phyloP scores from a whole-genome alignment of 2,113 vertebrate species.

The Percopsis transmontana region DNA sequence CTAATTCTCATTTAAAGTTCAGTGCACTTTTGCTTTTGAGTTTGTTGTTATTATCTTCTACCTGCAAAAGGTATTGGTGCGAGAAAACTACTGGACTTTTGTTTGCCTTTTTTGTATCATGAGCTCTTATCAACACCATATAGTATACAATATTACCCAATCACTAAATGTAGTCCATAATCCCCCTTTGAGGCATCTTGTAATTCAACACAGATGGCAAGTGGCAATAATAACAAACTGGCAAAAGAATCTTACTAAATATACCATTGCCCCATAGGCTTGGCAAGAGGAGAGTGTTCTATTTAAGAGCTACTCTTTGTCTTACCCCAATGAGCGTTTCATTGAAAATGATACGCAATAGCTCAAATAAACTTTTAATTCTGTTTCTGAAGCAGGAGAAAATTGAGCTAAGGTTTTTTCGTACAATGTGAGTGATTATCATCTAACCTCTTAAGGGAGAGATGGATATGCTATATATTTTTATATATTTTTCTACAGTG shows the following conservation, averaged over 20 bases:
- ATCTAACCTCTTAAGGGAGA: background rate
- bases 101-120: background rate
- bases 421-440: background rate
- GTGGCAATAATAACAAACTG: conserved; percentile 61
- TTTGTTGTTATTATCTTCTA: background rate
- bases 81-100: background rate
- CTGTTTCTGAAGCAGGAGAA: background rate
- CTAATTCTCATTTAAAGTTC: conserved; percentile 1
- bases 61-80: background rate
- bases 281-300: conserved; percentile 49
- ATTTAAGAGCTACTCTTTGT: conserved; percentile 47
- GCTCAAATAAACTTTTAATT: conserved; percentile 22
- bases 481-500: conserved; percentile 6
- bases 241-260: conserved; percentile 65
- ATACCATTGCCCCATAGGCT: conserved; percentile 65
- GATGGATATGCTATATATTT: background rate
- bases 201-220: conserved; percentile 67
- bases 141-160: conserved; percentile 23
- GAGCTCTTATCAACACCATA: conserved; percentile 3
- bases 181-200: conserved; percentile 54
- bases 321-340: conserved; percentile 8
- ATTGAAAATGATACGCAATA: conserved; percentile 37
- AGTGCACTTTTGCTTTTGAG: background rate
- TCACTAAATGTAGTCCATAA: conserved; percentile 56
- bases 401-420: background rate